These are phyloP conservation scores for Ericerus pela DNA, from an alignment of 1,140 invertebrate genomes.

Conservation along the genomic window DNA sequence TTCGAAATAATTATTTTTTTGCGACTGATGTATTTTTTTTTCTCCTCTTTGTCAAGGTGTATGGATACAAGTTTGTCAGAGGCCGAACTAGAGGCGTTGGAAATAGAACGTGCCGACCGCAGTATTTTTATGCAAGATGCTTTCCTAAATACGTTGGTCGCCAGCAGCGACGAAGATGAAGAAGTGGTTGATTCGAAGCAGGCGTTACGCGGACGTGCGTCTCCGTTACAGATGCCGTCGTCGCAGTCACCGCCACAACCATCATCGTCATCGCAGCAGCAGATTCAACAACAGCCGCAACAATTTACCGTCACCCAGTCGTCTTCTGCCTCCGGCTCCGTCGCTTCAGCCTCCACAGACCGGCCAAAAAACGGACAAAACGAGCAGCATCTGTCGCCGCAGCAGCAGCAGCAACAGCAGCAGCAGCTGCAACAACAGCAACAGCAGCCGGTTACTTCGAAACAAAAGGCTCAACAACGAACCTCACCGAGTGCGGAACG, in stretches of 20 bases:
- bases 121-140: conserved; percentile 54
- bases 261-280: conserved; percentile 31
- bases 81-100: conserved; percentile 37
- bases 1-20: too few species aligned
- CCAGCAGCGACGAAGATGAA: conserved; percentile 21
- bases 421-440: conserved; percentile 33
- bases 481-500: conserved; percentile 16
- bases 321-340: too few species aligned
- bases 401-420: conserved; percentile 24
- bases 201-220: background rate
- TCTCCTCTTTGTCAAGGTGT: conserved; percentile 34
- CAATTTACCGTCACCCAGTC: conserved; percentile 27
- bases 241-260: conserved; percentile 24
- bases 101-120: conserved; percentile 44
- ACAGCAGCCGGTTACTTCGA: too few species aligned
- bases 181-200: background rate
- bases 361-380: too few species aligned
- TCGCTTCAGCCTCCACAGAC: too few species aligned
- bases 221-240: conserved; percentile 10
- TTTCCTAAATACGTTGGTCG: conserved; percentile 40
- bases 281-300: conserved; percentile 24
- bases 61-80: conserved; percentile 41
- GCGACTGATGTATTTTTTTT: too few species aligned
- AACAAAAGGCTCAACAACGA: conserved; percentile 34
- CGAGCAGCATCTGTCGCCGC: conserved; percentile 20